Evolutionary conservation across 2,113 vertebrate species (phyloP).

Genomic region (Pheucticus melanocephalus): DNA sequence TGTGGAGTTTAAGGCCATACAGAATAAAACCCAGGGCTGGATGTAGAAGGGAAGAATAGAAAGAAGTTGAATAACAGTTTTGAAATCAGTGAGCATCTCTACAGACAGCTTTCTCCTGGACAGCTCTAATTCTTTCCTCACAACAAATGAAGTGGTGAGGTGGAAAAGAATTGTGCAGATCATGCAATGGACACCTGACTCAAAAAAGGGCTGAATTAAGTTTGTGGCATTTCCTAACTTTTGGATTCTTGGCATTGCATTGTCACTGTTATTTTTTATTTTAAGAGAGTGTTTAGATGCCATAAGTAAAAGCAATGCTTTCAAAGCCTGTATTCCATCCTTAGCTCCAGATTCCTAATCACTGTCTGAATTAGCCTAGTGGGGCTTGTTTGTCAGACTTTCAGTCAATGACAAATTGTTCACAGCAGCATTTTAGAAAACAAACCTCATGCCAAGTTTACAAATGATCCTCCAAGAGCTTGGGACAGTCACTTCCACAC

Average conservation of each 20-base stretch:
- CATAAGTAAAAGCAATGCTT: not conserved
- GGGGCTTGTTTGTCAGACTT: slow-evolving; percentile 16
- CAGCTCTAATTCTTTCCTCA: not conserved
- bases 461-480: not conserved
- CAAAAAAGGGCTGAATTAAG: not conserved
- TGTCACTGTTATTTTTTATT: not conserved
- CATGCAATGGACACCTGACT: not conserved
- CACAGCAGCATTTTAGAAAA: slow-evolving; percentile 3
- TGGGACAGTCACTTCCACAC: not conserved
- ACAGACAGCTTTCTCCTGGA: not conserved
- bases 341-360: not conserved
- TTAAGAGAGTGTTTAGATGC: not conserved
- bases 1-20: not conserved
- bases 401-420: not conserved
- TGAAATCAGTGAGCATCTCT: not conserved
- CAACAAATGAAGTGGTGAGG: not conserved
- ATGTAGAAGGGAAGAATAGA: not conserved
- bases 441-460: not conserved
- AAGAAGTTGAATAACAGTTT: not conserved
- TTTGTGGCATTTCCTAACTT: not conserved
- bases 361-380: not conserved
- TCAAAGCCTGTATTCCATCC: not conserved
- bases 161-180: not conserved
- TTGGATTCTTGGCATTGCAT: not conserved
- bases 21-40: not conserved